Percentiles rank a stretch among this genome's conserved stretches.
Conservation (phyloP, 2,797 vertebrate genomes). For the Leptoclinus maculatus region DNA sequence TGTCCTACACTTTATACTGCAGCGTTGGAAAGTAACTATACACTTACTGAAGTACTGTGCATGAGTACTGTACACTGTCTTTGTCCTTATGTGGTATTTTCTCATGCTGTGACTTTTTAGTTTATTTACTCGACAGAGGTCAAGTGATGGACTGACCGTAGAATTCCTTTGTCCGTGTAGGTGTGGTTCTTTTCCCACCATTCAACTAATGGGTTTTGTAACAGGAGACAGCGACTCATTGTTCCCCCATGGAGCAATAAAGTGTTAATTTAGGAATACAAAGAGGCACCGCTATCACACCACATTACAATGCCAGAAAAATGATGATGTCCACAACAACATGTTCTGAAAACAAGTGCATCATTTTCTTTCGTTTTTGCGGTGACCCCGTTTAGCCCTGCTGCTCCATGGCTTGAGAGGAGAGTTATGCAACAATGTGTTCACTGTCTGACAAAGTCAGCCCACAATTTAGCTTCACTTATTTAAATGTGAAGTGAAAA, state of each 20-base stretch:
- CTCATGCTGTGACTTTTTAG: constrained; percentile 35
- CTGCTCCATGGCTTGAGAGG: constrained; percentile 17
- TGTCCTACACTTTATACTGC: not conserved
- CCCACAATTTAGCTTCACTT: constrained; percentile 22
- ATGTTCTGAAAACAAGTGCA: constrained; percentile 9
- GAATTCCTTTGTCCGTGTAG: constrained; percentile 63
- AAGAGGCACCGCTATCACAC: constrained; percentile 20
- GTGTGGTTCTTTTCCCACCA: constrained; percentile 76
- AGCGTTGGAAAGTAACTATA: not conserved
- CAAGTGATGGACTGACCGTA: constrained; percentile 61
- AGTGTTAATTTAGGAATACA: constrained; percentile 57
- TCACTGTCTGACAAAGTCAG: constrained; percentile 42
- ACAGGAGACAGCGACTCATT: constrained; percentile 64
- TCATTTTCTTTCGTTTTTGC: not conserved
- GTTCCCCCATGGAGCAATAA: constrained; percentile 42
- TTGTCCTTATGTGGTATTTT: constrained; percentile 33
- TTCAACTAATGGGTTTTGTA: constrained; percentile 62
- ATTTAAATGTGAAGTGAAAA: constrained; percentile 10
- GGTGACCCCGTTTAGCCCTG: constrained; percentile 23
- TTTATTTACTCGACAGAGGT: constrained; percentile 64
- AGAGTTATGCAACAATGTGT: constrained; percentile 56
- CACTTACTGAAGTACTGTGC: not conserved
- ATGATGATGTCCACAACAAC: not conserved
- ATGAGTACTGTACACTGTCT: too few relatives aligned
- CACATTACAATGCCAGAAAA: constrained; percentile 19